Evolutionary conservation across 2,888 invertebrate genomes (phyloP), one percentile per base, ranked within the genome.

Genomic region (Clepsis dumicolana): DNA sequence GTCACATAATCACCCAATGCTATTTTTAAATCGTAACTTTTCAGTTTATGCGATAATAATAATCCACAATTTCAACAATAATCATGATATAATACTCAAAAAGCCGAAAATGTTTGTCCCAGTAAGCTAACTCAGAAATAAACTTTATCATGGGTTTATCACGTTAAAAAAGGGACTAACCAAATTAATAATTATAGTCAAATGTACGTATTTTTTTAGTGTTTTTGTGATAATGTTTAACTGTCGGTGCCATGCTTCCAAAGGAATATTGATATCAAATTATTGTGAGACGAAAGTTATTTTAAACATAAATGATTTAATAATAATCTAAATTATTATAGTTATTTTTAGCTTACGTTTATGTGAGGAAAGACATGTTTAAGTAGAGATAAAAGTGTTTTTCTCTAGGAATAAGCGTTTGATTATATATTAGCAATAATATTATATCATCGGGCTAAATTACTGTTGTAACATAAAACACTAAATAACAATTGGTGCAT

Each of bases 201-300:
- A 52, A 53, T 60, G 50, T 57, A 61, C 64, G 56, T 71, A 68
- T 44, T 57, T 56, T 54, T 61, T 50, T n/a, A n/a, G 62, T 53
- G 44, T 41, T 4, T 57, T 61, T 65, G 71, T 71, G 68, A 64
- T 70, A 64, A n/a, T 44, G 18, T 59, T 27, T 64, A 50, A 44
- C 14, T 27, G 5, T 59, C 41, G 69, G 65, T 69, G 71, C 71
- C 71, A 71, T 71, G 53, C 12, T 65, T 69, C 71, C 71, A 69
- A 71, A 71, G 65, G 65, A 35, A 25, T 44, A 66, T 50, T 57
- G 29, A 57, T 68, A 64, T 68, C 41, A 67, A 32, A 57, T 21
- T 44, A n/a, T 44, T 50, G 44, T 35, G 48, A 25, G 48, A 41
- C 16, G 38, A 57, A 18, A 56, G 48, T 41, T 65, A 35, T 54